Evolutionary conservation across 2,113 vertebrate genomes (phyloP).

Genomic region (Oncorhynchus tshawytscha): DNA sequence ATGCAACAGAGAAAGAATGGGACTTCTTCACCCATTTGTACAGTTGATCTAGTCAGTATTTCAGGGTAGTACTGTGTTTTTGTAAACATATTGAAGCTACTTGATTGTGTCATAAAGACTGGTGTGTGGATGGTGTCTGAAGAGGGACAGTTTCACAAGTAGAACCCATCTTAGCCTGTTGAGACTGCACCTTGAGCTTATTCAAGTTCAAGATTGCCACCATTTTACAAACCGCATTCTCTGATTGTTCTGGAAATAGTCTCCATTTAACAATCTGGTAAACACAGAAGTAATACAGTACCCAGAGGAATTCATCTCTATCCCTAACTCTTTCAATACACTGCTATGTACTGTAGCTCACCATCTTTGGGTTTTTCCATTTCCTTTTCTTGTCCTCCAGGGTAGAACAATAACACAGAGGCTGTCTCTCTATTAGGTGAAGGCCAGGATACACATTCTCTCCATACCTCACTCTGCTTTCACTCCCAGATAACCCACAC

Average conservation of each 20-base stretch:
- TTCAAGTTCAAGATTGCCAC: constrained; percentile 62
- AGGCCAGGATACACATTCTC: constrained; percentile 51
- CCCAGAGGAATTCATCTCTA: constrained; percentile 15
- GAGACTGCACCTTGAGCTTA: constrained; percentile 54
- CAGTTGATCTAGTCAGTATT: constrained; percentile 62
- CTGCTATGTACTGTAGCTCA: constrained; percentile 4
- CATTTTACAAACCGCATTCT: constrained; percentile 32
- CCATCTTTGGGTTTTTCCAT: constrained; percentile 64
- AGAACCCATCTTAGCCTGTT: constrained; percentile 45
- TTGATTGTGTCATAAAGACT: constrained; percentile 68
- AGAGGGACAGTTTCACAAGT: constrained; percentile 30
- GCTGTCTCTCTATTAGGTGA: background rate
- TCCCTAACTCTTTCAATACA: constrained; percentile 18
- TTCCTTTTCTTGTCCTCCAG: background rate
- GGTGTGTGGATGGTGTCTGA: constrained; percentile 15
- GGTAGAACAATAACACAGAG: constrained; percentile 30
- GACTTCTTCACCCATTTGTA: constrained; percentile 68
- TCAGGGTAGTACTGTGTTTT: constrained; percentile 72
- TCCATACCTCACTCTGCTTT: constrained; percentile 19
- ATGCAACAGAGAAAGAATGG: constrained; percentile 78
- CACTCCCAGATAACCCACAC: constrained; percentile 29
- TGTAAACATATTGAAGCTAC: constrained; percentile 76
- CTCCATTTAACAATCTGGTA: no score
- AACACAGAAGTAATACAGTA: no score
- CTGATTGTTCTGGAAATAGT: constrained; percentile 47